These are phyloP conservation scores for Leuciscus idus DNA, from an alignment of 2,113 vertebrate species.

Conservation along the genomic window DNA sequence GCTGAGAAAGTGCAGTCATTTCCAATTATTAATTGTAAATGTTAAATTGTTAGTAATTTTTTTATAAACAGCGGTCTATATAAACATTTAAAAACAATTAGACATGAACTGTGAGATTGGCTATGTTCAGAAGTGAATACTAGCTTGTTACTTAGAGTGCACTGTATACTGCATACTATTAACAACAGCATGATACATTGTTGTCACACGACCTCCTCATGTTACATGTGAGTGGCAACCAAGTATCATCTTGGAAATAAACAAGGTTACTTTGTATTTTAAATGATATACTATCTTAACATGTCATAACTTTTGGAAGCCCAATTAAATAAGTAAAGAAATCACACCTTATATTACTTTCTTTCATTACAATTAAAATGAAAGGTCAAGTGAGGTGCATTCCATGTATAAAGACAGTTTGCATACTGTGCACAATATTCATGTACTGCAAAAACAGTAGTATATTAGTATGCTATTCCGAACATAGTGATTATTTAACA, in stretches of 20 bases:
- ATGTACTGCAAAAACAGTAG: not conserved
- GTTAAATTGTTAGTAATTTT: not conserved
- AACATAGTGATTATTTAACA: not conserved
- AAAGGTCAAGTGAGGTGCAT: not conserved
- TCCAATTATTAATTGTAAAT: not conserved
- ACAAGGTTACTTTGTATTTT: not conserved
- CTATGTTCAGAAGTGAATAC: not conserved
- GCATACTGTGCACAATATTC: not conserved
- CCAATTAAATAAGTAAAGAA: not conserved
- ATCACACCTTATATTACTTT: not conserved
- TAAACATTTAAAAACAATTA: not conserved
- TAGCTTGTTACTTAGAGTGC: not conserved
- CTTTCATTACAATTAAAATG: not conserved
- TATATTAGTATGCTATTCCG: not conserved
- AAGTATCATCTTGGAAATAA: not conserved
- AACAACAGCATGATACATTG: too few relatives aligned
- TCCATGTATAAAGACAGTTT: not conserved
- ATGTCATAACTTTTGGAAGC: not conserved
- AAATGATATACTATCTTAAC: not conserved
- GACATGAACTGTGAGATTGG: not conserved
- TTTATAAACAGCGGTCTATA: not conserved
- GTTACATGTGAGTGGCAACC: not conserved
- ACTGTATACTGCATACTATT: too few relatives aligned
- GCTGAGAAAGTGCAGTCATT: conserved; percentile 31
- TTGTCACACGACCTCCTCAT: not conserved